A percentile compares a stretch with the other conserved stretches of the same genome.
phyloP scores from a whole-genome alignment of 1,140 invertebrate genomes.

The Steinernema feltiae region DNA sequence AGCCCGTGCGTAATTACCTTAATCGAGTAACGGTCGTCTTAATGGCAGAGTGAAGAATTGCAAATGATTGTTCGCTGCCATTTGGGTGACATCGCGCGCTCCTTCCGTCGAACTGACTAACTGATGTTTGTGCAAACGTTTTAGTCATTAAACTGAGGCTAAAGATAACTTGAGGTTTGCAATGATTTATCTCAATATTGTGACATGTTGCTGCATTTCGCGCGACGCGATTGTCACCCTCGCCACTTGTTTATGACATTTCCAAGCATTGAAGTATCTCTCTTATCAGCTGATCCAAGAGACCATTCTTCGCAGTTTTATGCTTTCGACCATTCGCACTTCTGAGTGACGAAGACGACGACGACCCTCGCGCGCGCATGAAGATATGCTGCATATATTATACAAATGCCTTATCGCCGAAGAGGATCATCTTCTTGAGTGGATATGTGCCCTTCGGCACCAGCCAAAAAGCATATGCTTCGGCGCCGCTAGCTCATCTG shows the following conservation, averaged over 20 bases:
- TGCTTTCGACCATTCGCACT: background rate
- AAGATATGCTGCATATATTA: constrained; percentile 5
- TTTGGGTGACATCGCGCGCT: too few relatives aligned
- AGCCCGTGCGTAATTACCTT: constrained; percentile 9
- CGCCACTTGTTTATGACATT: constrained; percentile 2
- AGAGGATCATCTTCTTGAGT: background rate
- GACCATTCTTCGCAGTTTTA: constrained; percentile 13
- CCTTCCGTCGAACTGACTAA: too few relatives aligned
- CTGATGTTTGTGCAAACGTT: too few relatives aligned
- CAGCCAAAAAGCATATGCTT: constrained; percentile 8
- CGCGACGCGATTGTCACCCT: background rate
- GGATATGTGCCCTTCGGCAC: background rate
- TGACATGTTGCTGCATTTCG: background rate
- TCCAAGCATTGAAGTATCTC: background rate
- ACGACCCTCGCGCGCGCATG: background rate
- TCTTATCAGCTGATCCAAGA: constrained; percentile 13
- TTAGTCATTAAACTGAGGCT: too few relatives aligned
- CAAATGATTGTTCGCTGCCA: background rate
- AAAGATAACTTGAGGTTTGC: too few relatives aligned
- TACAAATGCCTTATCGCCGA: background rate
- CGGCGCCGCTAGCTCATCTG: background rate
- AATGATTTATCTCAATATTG: background rate
- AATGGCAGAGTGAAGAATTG: constrained; percentile 10
- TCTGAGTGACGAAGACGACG: constrained; percentile 2
- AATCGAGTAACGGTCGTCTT: constrained; percentile 15